phyloP scores from a whole-genome alignment of 2,113 vertebrate species.

The Sapayoa aenigma region DNA sequence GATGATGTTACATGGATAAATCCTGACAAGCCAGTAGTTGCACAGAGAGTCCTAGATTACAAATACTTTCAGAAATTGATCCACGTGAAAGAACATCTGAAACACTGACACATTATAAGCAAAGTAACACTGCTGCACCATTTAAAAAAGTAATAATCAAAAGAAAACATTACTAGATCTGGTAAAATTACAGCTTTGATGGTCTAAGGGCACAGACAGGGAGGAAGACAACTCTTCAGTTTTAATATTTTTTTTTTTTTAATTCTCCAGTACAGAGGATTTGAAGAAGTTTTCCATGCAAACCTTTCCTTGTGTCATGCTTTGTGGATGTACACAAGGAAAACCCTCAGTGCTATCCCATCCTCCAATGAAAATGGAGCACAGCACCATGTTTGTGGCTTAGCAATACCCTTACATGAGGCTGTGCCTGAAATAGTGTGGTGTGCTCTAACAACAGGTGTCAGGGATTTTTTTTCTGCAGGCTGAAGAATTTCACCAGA shows the following conservation, averaged over 20 bases:
- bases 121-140: not conserved
- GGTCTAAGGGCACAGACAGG: not conserved
- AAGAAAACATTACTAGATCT: not conserved
- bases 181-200: not conserved
- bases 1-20: not conserved
- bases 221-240: not conserved
- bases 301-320: not conserved
- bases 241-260: not conserved
- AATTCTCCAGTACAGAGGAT: not conserved
- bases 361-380: not conserved
- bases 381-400: not conserved
- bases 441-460: not conserved
- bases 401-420: not conserved
- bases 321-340: not conserved
- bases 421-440: not conserved
- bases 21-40: not conserved
- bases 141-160: not conserved
- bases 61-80: not conserved
- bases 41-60: not conserved
- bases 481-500: not conserved
- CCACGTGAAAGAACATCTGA: not conserved
- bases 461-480: not conserved
- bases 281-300: not conserved
- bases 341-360: not conserved
- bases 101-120: not conserved